These are phyloP conservation scores for Physeter macrocephalus DNA, from an alignment of 2,113 vertebrate genomes.

Conservation along the genomic window DNA sequence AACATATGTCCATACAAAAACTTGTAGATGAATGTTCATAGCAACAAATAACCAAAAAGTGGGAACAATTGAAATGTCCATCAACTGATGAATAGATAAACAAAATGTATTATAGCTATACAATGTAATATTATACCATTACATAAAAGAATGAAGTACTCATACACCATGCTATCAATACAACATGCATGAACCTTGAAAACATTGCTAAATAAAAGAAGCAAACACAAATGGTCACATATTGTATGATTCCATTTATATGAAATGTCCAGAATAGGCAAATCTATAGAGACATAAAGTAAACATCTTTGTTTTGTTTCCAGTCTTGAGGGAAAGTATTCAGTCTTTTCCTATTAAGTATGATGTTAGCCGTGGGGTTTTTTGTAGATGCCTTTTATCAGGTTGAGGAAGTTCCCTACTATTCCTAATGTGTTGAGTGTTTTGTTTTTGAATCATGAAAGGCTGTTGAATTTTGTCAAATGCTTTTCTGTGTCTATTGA, in stretches of 20 bases:
- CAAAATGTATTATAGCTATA: too few relatives aligned
- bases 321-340: neutral
- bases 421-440: neutral
- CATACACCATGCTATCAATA: neutral
- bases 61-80: too few relatives aligned
- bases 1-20: too few relatives aligned
- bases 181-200: neutral
- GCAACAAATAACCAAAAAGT: too few relatives aligned
- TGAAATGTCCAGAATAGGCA: neutral
- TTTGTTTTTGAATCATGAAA: neutral
- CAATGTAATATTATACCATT: neutral
- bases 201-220: neutral
- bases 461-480: neutral
- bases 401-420: neutral
- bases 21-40: too few relatives aligned
- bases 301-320: neutral
- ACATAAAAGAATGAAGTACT: neutral
- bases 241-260: neutral
- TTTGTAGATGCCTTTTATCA: neutral
- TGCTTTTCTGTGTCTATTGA: neutral
- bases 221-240: neutral
- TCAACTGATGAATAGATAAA: too few relatives aligned
- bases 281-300: neutral
- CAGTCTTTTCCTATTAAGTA: neutral
- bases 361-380: neutral